phyloP scores from a whole-genome alignment of 2,888 invertebrate genomes.

The Agrochola litura region DNA sequence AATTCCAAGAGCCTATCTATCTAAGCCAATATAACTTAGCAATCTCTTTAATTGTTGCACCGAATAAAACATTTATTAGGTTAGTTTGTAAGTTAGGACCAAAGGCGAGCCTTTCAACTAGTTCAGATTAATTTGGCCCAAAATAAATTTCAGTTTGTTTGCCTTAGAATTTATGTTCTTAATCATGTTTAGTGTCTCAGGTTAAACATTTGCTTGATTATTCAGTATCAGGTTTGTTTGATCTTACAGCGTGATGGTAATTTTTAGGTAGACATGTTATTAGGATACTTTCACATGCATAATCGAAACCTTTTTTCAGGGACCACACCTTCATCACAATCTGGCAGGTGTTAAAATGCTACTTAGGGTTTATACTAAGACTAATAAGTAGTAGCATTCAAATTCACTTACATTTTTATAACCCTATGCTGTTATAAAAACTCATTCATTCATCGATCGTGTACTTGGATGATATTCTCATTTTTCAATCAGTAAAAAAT shows the following conservation, averaged over 20 bases:
- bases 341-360: background rate
- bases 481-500: background rate
- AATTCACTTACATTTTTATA: background rate
- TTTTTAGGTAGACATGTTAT: background rate
- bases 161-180: constrained; percentile 36
- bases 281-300: background rate
- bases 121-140: constrained; percentile 41
- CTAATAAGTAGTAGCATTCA: background rate
- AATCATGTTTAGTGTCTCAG: constrained; percentile 42
- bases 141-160: constrained; percentile 47
- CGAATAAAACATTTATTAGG: constrained; percentile 51
- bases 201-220: constrained; percentile 29
- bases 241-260: background rate
- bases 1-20: constrained; percentile 27
- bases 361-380: background rate
- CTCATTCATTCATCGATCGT: accelerated
- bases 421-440: background rate
- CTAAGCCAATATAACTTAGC: constrained; percentile 41
- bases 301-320: background rate
- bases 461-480: background rate
- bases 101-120: constrained; percentile 42
- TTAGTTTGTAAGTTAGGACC: constrained; percentile 53
- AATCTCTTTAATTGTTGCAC: constrained; percentile 62
- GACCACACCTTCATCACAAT: background rate
- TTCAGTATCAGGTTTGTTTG: constrained; percentile 6